These are phyloP conservation scores for Synanthedon formicaeformis DNA, from an alignment of 2,888 invertebrate genomes.

Conservation along the genomic window DNA sequence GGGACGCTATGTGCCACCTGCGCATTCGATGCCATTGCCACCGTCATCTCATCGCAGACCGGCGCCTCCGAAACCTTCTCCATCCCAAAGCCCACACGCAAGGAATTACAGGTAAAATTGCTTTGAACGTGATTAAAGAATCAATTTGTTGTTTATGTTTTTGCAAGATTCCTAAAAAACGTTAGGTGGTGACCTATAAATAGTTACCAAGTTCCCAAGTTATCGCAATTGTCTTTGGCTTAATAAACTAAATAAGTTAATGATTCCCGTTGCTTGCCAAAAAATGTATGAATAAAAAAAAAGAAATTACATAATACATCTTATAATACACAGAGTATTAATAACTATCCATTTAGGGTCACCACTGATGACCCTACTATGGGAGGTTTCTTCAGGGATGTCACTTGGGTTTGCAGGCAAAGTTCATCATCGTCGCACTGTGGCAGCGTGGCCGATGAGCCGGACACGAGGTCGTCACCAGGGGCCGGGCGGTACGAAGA, in stretches of 20 bases:
- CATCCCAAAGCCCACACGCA: conserved; percentile 65
- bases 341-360: not conserved
- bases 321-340: not conserved
- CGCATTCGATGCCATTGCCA: conserved; percentile 68
- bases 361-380: not conserved
- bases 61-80: conserved; percentile 61
- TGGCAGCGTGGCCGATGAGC: conserved; percentile 61
- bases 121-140: not conserved
- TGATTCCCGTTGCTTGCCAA: no score
- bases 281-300: no score
- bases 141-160: no score
- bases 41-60: conserved; percentile 57
- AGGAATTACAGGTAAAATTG: conserved; percentile 63
- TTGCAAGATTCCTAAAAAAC: no score
- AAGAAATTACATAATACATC: not conserved
- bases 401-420: conserved; percentile 36
- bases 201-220: no score
- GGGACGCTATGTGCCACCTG: conserved; percentile 60
- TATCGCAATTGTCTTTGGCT: no score
- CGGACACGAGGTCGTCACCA: conserved; percentile 64
- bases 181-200: no score
- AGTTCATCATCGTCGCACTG: conserved; percentile 67
- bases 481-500: conserved; percentile 57
- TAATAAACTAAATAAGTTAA: no score
- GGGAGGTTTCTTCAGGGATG: not conserved